Base-by-base conservation (phyloP, 30 jellyfish, hydroid and myxozoan species). In the Hydractinia echinata region DNA sequence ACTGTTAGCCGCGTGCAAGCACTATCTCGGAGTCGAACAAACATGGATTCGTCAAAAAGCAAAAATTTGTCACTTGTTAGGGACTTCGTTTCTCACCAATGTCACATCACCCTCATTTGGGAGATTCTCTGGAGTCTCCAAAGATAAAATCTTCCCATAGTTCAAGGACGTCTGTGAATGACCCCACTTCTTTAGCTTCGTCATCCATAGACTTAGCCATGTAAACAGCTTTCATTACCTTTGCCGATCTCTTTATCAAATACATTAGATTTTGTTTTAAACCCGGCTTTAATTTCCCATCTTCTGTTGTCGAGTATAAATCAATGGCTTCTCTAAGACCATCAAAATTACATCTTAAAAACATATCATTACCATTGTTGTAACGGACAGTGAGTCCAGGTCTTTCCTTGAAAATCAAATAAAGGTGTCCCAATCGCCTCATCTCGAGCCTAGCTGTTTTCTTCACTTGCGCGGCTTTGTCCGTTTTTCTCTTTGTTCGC, bases 341-440 rank as follows among this genome's bases (percentile, higher is more conserved):
- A 5, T 74, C 61, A 55, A 74, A 74, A 55, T 74, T 74, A 48
- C 62, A 16, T 48, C 83, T 19, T 11, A 44, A 19, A 10, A 74
- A 74, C 58, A 74, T 53, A 39, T 74, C 83, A 74, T 55, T 55
- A 30, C 51, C 69, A 74, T 50, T 55, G 51, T 74, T 74, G 54
- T 49, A 55, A 18, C 51, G 51, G 51, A 4, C 50, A 13, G 62
- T 55, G 20, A 74, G 15, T 74, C 66, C 69, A 49, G 51, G 15
- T 49, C 54, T 53, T 30, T 74, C 51, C 30, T 48, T 66, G 54
- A 74, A 74, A 9, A 4, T 0, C n/a, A 72, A n/a, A 52, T 72
- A 30, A 11, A 74, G 54, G 62, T 74, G 62, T 49, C 68, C 83
- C 20, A 74, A 30, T 8, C 83, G 83, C 71, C 83, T 74, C 83